A percentile compares a stretch with the other conserved stretches of the same genome.
Evolutionary conservation across 2,113 vertebrate species (phyloP).

Genomic region (Hippoglossus stenolepis): DNA sequence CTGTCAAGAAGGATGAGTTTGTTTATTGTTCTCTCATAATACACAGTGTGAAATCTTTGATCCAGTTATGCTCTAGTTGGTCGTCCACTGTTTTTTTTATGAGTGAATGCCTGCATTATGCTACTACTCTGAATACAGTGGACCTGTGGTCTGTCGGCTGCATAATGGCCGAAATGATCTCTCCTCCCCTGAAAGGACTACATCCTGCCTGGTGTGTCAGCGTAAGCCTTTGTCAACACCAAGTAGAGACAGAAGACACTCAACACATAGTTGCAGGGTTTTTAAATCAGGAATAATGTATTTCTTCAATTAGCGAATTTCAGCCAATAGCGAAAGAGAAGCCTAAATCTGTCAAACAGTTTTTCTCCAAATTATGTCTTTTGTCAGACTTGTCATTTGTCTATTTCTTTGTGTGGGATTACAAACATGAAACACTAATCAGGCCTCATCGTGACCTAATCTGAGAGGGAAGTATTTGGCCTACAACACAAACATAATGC

Average conservation of each 20-base stretch:
- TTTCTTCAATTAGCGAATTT: too few species aligned
- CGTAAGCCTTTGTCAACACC: too few species aligned
- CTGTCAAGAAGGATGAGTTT: conserved; percentile 9
- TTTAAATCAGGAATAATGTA: too few species aligned
- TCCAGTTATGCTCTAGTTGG: background rate
- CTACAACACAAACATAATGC: background rate
- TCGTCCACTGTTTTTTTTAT: background rate
- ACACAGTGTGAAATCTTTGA: conserved; percentile 4
- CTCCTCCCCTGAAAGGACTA: too few species aligned
- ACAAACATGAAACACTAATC: conserved; percentile 7
- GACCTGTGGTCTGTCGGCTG: conserved; percentile 93
- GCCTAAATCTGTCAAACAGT: background rate
- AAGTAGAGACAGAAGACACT: too few species aligned
- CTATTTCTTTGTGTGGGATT: background rate
- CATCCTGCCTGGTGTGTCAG: too few species aligned
- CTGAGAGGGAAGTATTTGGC: background rate
- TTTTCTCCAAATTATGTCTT: too few species aligned
- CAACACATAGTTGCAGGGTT: too few species aligned
- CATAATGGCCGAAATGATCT: conserved; percentile 92
- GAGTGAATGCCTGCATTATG: conserved; percentile 22
- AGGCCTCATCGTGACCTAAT: background rate
- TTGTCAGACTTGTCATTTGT: background rate
- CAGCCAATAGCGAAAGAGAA: too few species aligned
- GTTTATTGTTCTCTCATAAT: background rate
- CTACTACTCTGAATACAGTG: conserved; percentile 79